Percentiles rank a stretch among this genome's conserved stretches.
phyloP scores from a whole-genome alignment of 2,797 vertebrate genomes.

The Labeo calbasu region DNA sequence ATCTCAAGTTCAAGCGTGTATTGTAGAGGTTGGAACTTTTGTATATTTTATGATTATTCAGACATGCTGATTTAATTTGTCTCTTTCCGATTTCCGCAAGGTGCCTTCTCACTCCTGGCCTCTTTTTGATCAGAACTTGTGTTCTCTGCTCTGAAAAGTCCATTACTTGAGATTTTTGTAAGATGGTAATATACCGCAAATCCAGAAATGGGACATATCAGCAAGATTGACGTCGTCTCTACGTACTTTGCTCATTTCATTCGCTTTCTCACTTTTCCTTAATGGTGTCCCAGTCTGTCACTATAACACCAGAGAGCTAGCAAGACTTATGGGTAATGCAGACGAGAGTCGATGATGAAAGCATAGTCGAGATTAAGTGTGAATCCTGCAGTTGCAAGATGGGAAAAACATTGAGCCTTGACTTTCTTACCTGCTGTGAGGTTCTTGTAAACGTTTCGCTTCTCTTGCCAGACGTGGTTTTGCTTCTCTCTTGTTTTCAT shows the following conservation, averaged over 20 bases:
- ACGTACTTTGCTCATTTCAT: slow-evolving; percentile 36
- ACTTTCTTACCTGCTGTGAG: slow-evolving; percentile 31
- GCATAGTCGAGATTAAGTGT: slow-evolving; percentile 47
- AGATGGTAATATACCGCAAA: slow-evolving; percentile 49
- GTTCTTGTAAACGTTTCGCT: slow-evolving; percentile 60
- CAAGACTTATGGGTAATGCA: slow-evolving; percentile 31
- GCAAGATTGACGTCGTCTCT: slow-evolving; percentile 57
- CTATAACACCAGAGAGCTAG: slow-evolving; percentile 32
- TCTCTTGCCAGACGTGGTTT: neutral
- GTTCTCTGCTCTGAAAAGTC: slow-evolving; percentile 34
- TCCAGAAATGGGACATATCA: slow-evolving; percentile 49
- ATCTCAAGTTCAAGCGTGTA: neutral
- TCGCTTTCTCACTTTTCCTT: slow-evolving; percentile 49
- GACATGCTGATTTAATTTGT: slow-evolving; percentile 26
- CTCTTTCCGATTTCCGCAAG: slow-evolving; percentile 3
- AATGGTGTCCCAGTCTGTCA: slow-evolving; percentile 37
- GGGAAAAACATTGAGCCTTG: slow-evolving; percentile 51
- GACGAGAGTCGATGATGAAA: slow-evolving; percentile 54
- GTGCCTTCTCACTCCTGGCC: neutral
- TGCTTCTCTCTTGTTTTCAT: slow-evolving; percentile 22
- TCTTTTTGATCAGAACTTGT: slow-evolving; percentile 41
- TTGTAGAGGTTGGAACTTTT: slow-evolving; percentile 9
- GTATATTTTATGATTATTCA: slow-evolving; percentile 13
- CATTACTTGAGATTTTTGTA: slow-evolving; percentile 43
- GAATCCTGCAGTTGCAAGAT: slow-evolving; percentile 54